A percentile compares a stretch with the other conserved stretches of the same genome.
These are phyloP conservation scores for Pyrgilauda ruficollis DNA, from an alignment of 2,113 vertebrate genomes.

Conservation along the genomic window DNA sequence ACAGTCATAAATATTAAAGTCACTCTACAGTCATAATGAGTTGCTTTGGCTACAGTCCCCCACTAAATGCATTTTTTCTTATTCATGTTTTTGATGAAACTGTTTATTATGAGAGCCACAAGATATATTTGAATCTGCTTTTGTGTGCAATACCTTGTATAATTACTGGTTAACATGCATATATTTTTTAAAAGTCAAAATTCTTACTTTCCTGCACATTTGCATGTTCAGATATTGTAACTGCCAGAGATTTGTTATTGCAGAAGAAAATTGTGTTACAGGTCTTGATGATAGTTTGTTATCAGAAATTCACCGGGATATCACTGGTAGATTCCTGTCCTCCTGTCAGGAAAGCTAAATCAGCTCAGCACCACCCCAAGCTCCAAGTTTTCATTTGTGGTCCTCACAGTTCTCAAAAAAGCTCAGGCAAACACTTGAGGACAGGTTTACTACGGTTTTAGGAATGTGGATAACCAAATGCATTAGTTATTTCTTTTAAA, in stretches of 20 bases:
- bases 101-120: not conserved
- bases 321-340: not conserved
- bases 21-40: not conserved
- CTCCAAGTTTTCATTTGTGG: constrained; percentile 14
- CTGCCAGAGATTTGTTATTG: not conserved
- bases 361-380: not conserved
- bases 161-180: not conserved
- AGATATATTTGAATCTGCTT: not conserved
- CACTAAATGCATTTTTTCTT: not conserved
- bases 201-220: not conserved
- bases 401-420: not conserved
- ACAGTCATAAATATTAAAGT: not conserved
- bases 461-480: constrained; percentile 21
- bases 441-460: not conserved
- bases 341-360: not conserved
- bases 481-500: constrained; percentile 1
- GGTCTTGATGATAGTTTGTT: not conserved
- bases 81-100: not conserved
- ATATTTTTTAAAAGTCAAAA: not conserved
- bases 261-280: not conserved
- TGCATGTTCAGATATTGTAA: not conserved
- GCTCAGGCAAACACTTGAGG: not conserved
- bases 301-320: not conserved
- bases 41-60: constrained; percentile 9
- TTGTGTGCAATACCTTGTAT: not conserved